These are phyloP conservation scores for Orchestia grillus DNA, from an alignment of 1,140 invertebrate species.

Conservation along the genomic window DNA sequence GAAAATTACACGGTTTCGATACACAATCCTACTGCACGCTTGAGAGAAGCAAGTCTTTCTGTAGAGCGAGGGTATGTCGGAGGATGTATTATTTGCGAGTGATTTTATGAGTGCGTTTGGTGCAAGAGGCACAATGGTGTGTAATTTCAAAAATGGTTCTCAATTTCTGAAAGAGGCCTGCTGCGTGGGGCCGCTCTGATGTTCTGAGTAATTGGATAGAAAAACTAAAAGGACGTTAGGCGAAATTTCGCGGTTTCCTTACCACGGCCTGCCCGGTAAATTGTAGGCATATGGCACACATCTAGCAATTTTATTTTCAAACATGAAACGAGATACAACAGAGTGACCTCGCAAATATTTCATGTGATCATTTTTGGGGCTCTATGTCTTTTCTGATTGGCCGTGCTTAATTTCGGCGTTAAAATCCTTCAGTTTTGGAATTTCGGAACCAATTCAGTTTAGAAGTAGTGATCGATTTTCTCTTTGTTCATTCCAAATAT, in stretches of 20 bases:
- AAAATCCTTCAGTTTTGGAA: no score
- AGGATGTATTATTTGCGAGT: neutral
- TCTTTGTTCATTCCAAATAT: neutral
- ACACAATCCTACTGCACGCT: constrained; percentile 8
- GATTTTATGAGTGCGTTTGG: constrained; percentile 7
- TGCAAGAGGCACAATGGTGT: neutral
- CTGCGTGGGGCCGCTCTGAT: neutral
- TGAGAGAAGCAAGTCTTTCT: neutral
- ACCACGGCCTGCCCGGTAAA: neutral
- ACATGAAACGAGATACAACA: neutral
- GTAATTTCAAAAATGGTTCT: neutral
- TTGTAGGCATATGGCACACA: neutral
- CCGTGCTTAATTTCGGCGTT: no score
- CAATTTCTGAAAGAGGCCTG: constrained; percentile 9
- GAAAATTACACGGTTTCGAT: neutral
- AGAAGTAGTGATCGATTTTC: neutral
- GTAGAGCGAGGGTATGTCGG: neutral
- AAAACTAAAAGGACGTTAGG: constrained; percentile 1
- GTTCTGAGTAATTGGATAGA: constrained; percentile 13
- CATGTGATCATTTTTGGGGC: neutral
- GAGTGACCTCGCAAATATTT: neutral
- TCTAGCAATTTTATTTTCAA: neutral
- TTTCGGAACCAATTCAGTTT: no score
- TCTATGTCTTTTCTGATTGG: no score
- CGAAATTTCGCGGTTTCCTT: constrained; percentile 34